Evolutionary conservation across 1,140 invertebrate species (phyloP), one percentile per base, ranked within the genome.

Genomic region (Calosoma granatense): DNA sequence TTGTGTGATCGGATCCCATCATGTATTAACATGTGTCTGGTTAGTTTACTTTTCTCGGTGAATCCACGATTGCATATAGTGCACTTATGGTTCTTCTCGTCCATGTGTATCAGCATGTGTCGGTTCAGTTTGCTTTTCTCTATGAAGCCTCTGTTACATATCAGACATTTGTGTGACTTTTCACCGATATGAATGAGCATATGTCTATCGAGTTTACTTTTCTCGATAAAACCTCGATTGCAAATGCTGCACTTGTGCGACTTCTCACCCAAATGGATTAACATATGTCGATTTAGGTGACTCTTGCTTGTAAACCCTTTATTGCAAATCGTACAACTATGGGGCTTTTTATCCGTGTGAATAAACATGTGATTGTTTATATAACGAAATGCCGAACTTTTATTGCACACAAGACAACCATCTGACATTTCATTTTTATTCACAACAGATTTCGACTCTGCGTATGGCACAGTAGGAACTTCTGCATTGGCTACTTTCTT

Each of bases 281-380:
- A 47, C 41, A 47, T 47, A 17, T 47, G 41, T 12, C 41, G 41
- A 47, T 47, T 47, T 17, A 47, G 15, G 15, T 47, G 41, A 17
- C 41, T 47, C 15, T 47, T 47, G 17, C 41, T 47, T 17, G 41
- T 47, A 17, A 47, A 47, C 17, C 41, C 41, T 17, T 47, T 47
- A 17, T 17, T 47, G 15, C 41, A 47, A 47, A 47, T 47, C 17
- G 41, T 11, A 17, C 41, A 47, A 47, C 41, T 12, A 47, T 47
- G 41, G 3, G 41, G 41, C 4, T 17, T 9, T 47, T 47, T 47
- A 47, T 47, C 41, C 17, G 41, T 12, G 17, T 47, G 6, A 12
- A 47, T 47, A 9, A 47, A 47, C 41, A 47, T 47, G 41, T 47
- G 41, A 47, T 47, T 17, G 17, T 47, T 47, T 47, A 47, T 47